Conservation (phyloP, 2,113 vertebrate genomes). For the Zosterops japonicus region DNA sequence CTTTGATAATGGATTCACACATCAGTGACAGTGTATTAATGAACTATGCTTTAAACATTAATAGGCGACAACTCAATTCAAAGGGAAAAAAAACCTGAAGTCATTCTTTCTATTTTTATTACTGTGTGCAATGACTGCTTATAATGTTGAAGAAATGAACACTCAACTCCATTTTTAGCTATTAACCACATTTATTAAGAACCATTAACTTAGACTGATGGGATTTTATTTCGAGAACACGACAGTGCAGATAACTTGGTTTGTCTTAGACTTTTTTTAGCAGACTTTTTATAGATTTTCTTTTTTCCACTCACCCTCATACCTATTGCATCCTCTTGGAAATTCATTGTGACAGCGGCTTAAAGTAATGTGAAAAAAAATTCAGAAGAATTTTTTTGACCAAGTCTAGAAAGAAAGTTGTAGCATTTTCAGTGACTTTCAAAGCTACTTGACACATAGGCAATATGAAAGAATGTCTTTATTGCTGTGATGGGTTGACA, state of each 20-base stretch:
- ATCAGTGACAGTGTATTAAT: conserved; percentile 39
- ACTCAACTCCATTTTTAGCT: conserved; percentile 40
- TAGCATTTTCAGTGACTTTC: neutral
- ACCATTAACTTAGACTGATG: conserved; percentile 20
- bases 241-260: neutral
- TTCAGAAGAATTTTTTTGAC: neutral
- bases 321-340: neutral
- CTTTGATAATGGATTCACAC: conserved; percentile 22
- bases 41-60: conserved; percentile 15
- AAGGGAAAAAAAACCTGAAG: neutral
- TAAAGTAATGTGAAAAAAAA: neutral
- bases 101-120: conserved; percentile 53
- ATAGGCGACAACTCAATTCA: conserved; percentile 34
- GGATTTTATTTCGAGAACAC: conserved; percentile 39
- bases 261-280: conserved; percentile 27
- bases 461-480: neutral
- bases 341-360: neutral
- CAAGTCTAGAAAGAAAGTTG: neutral
- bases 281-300: neutral
- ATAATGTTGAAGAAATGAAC: conserved; percentile 35
- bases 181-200: conserved; percentile 43
- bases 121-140: conserved; percentile 9
- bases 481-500: neutral
- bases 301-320: neutral
- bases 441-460: neutral